Conservation (phyloP, 2,113 vertebrate species). For the Etia nguti region DNA sequence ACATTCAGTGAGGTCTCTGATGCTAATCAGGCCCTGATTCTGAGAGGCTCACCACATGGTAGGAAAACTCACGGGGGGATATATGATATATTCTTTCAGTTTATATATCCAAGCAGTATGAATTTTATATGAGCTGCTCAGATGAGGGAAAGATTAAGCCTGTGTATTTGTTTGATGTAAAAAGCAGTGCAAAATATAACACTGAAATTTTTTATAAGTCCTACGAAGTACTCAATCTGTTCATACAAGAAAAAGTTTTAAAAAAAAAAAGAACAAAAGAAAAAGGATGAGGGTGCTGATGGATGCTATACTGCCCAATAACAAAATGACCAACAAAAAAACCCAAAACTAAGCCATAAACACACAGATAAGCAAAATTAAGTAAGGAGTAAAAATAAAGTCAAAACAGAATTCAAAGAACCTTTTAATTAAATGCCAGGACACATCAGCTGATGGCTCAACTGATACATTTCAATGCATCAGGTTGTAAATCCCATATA, state of each 20-base stretch:
- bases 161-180: neutral
- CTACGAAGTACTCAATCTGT: neutral
- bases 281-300: too few species aligned
- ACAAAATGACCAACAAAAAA: too few species aligned
- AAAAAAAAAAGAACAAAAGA: fast-evolving
- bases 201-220: fast-evolving
- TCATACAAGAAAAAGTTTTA: neutral
- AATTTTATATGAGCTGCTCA: neutral
- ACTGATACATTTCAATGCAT: neutral
- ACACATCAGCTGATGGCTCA: neutral
- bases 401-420: neutral
- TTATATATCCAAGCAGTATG: neutral
- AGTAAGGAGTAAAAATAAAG: neutral
- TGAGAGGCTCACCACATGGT: neutral
- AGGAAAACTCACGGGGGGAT: neutral
- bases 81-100: neutral
- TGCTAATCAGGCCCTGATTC: neutral
- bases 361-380: neutral
- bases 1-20: neutral
- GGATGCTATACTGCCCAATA: too few species aligned
- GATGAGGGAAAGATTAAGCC: neutral
- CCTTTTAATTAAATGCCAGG: neutral
- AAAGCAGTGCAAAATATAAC: neutral
- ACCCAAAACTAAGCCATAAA: neutral
- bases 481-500: neutral